Base-by-base conservation (phyloP, 1,140 invertebrate genomes). In the Drosophila bifasciata region DNA sequence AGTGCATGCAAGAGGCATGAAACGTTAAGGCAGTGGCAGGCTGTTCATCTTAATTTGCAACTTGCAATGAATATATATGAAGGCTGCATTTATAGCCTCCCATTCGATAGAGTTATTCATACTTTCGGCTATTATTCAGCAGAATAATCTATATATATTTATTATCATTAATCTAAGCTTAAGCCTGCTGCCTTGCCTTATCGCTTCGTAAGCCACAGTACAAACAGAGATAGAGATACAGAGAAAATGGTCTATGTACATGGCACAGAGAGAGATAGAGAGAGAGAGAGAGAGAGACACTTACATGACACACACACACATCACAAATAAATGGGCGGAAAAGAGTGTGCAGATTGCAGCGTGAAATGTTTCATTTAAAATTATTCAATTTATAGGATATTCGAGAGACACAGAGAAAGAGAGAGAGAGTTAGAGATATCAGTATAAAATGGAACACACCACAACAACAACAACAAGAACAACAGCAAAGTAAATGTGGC, bases 1-100 rank as follows among this genome's bases (percentile, higher is more conserved):
- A 94, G 98, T 99, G 1, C 97, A 97, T 93, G 28, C 28, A 6
- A 7, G 2, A 28, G 8, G 11, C 32, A 36, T 0, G 32, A 36
- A 1, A 36, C 32, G 11, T 36, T 13, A 4, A 36, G 32, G 32
- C 11, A 36, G 32, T 5, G 32, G 32, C 32, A 36, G 32, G 11
- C 11, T 13, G n/a, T n/a, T n/a, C n/a, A n/a, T n/a, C n/a, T n/a
- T n/a, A n/a, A n/a, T n/a, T n/a, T n/a, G n/a, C n/a, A n/a, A n/a
- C n/a, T n/a, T n/a, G n/a, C n/a, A n/a, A n/a, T n/a, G n/a, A n/a
- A n/a, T n/a, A n/a, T n/a, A n/a, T n/a, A n/a, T n/a, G n/a, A n/a
- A n/a, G n/a, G n/a, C n/a, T n/a, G n/a, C n/a, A n/a, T n/a, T n/a
- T n/a, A n/a, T n/a, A n/a, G n/a, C n/a, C n/a, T n/a, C n/a, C n/a